A percentile compares a stretch with the other conserved stretches of the same genome.
Conservation (phyloP, 2,797 vertebrate species). For the Mycteria americana region DNA sequence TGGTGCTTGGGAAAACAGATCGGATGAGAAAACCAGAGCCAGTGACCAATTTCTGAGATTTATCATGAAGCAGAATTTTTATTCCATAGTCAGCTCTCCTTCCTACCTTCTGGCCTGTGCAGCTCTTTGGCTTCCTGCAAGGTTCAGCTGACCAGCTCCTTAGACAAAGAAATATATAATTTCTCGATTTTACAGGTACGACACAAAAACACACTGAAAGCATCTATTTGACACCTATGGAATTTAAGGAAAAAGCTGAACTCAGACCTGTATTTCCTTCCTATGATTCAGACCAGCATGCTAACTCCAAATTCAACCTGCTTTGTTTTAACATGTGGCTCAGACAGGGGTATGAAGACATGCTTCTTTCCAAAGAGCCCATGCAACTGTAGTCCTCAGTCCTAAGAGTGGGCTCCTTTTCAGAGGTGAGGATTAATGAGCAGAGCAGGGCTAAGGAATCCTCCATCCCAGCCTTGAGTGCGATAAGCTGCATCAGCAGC, state of each 20-base stretch:
- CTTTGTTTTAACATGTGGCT: neutral
- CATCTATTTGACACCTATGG: neutral
- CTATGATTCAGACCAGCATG: rapidly evolving
- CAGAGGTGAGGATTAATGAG: neutral
- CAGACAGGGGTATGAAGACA: neutral
- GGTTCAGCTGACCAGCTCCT: neutral
- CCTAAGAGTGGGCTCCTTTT: neutral
- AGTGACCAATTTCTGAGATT: neutral
- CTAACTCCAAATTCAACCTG: neutral
- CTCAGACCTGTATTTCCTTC: neutral
- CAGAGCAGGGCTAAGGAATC: neutral
- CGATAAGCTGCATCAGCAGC: neutral
- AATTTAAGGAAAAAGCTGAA: neutral
- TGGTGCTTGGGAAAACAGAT: neutral
- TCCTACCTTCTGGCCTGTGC: neutral
- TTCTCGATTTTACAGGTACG: neutral
- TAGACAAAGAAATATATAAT: neutral
- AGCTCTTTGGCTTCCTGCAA: neutral
- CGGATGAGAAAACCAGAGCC: neutral
- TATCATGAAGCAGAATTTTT: neutral
- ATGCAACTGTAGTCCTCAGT: rapidly evolving
- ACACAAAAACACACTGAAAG: neutral
- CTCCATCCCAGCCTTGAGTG: neutral
- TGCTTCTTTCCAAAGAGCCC: neutral
- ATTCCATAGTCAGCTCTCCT: neutral